phyloP scores from a whole-genome alignment of 2,797 vertebrate species.

The Falco naumanni region DNA sequence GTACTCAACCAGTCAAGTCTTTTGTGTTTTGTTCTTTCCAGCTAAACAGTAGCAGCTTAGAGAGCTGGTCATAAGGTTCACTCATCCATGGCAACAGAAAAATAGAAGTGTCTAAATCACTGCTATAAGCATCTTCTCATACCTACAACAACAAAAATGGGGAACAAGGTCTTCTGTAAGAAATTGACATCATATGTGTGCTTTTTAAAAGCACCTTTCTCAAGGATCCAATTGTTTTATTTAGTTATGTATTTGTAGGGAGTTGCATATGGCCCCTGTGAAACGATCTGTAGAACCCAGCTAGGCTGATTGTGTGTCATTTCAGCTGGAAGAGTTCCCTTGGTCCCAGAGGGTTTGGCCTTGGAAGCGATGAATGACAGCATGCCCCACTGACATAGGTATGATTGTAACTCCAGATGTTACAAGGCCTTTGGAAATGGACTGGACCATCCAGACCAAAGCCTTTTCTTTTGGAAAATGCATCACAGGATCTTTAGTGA shows the following conservation, averaged over 20 bases:
- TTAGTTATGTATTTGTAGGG: not conserved
- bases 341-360: not conserved
- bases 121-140: not conserved
- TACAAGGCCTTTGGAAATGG: not conserved
- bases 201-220: not conserved
- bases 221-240: not conserved
- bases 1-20: not conserved
- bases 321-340: not conserved
- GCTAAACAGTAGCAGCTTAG: not conserved
- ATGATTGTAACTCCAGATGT: not conserved
- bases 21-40: not conserved
- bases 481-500: not conserved
- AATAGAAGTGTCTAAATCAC: not conserved
- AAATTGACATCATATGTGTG: not conserved
- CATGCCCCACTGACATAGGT: accelerated
- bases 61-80: not conserved
- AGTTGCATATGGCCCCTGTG: not conserved
- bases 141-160: not conserved
- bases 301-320: not conserved
- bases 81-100: not conserved
- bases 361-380: not conserved
- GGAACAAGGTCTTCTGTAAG: not conserved
- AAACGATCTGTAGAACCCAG: accelerated
- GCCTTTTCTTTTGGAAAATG: not conserved
- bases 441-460: not conserved